These are phyloP conservation scores for Ceraclea dissimilis DNA, from an alignment of 2,888 invertebrate species.

Conservation along the genomic window DNA sequence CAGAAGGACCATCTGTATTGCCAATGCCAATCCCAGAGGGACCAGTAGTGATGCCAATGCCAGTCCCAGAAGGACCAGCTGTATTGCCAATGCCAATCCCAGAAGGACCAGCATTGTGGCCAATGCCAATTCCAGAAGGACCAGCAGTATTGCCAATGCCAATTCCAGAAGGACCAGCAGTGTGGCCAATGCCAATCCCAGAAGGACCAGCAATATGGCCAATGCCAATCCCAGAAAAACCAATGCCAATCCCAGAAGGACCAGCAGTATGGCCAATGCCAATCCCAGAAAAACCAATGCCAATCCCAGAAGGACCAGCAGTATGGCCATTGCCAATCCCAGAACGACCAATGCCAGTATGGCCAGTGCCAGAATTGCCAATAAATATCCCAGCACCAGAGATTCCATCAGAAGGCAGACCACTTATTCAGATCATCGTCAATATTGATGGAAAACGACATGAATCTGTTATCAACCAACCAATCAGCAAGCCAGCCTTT, in stretches of 20 bases:
- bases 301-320: neutral
- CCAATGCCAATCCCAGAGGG: conserved; percentile 2
- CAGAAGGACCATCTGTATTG: neutral
- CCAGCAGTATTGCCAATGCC: neutral
- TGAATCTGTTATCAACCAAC: neutral
- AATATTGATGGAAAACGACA: conserved; percentile 8
- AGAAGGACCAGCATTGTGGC: neutral
- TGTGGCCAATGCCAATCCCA: conserved; percentile 3
- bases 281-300: conserved; percentile 6
- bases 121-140: conserved; percentile 7
- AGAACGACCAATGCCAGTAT: neutral
- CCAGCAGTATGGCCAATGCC: conserved; percentile 5
- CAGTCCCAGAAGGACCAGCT: conserved; percentile 1
- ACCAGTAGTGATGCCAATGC: conserved; percentile 1
- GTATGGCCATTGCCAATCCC: neutral
- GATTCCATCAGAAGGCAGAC: neutral
- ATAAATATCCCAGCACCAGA: neutral
- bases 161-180: neutral
- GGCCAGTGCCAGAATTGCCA: neutral
- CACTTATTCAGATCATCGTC: conserved; percentile 14
- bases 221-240: neutral
- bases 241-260: conserved; percentile 1
- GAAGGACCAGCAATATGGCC: neutral
- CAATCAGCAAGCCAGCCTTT: no score
- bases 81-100: neutral